Evolutionary conservation across 2,888 invertebrate species (phyloP).

Genomic region (Phengaris alcon): DNA sequence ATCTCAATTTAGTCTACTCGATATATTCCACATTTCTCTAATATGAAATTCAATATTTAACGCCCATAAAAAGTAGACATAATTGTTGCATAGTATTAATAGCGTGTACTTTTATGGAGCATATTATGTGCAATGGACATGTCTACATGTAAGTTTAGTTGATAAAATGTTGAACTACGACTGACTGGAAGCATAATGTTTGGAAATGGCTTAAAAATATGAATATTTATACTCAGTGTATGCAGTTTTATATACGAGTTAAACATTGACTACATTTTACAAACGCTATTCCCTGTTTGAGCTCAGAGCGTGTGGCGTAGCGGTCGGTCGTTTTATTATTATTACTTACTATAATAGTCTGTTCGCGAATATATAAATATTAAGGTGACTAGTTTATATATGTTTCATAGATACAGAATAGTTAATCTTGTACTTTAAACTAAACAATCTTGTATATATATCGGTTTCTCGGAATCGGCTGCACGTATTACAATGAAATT

Average conservation of each 20-base stretch:
- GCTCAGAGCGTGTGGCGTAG: background rate
- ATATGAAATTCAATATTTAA: conserved; percentile 13
- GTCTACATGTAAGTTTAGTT: background rate
- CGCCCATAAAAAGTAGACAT: conserved; percentile 1
- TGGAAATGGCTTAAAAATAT: too few species aligned
- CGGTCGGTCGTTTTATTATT: background rate
- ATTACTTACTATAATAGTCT: background rate
- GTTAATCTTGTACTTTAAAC: too few species aligned
- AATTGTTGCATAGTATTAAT: background rate
- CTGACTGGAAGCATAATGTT: too few species aligned
- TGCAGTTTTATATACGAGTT: too few species aligned
- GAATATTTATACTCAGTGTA: too few species aligned
- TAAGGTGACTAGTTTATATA: too few species aligned
- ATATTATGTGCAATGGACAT: background rate
- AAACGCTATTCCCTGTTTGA: background rate
- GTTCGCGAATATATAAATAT: too few species aligned
- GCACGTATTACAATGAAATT: too few species aligned
- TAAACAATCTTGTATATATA: too few species aligned
- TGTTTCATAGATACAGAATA: too few species aligned
- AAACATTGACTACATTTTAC: background rate
- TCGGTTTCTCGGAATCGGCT: too few species aligned
- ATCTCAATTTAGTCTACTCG: background rate
- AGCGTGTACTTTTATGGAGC: background rate
- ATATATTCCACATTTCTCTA: conserved; percentile 11
- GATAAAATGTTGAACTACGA: background rate